These are phyloP conservation scores for Protomyctophum bolini DNA, from an alignment of 2,113 vertebrate species.

Conservation along the genomic window DNA sequence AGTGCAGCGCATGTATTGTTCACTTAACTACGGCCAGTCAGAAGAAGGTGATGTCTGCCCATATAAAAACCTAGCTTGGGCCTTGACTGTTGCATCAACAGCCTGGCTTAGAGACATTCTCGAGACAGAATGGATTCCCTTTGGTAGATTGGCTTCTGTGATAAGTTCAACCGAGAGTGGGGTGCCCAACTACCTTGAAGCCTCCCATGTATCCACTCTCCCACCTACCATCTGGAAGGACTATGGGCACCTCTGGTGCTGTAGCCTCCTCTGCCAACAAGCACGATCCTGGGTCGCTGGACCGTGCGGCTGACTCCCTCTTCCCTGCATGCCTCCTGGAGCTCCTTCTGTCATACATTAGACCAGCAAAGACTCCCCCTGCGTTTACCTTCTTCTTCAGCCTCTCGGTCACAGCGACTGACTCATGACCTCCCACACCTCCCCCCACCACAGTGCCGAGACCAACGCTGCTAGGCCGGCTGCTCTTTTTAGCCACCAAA, in stretches of 20 bases:
- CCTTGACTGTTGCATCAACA: conserved; percentile 7
- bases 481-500: conserved; percentile 26
- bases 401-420: conserved; percentile 61
- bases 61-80: not conserved
- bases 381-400: conserved; percentile 42
- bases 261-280: conserved; percentile 53
- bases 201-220: conserved; percentile 4
- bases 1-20: not conserved
- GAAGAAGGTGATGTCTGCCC: conserved; percentile 3
- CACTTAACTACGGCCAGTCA: not conserved
- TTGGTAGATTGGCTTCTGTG: conserved; percentile 10
- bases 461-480: conserved; percentile 35
- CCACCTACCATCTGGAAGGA: conserved; percentile 75
- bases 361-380: conserved; percentile 48
- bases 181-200: not conserved
- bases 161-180: not conserved
- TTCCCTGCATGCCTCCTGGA: conserved; percentile 76
- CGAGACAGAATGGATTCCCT: not conserved
- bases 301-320: conserved; percentile 72
- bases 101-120: not conserved
- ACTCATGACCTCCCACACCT: conserved; percentile 61
- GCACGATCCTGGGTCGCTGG: conserved; percentile 64
- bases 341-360: conserved; percentile 81
- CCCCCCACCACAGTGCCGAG: conserved; percentile 15
- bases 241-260: conserved; percentile 62